These are phyloP conservation scores for Ormyrus rosae DNA, from an alignment of 2,888 invertebrate species.

Conservation along the genomic window DNA sequence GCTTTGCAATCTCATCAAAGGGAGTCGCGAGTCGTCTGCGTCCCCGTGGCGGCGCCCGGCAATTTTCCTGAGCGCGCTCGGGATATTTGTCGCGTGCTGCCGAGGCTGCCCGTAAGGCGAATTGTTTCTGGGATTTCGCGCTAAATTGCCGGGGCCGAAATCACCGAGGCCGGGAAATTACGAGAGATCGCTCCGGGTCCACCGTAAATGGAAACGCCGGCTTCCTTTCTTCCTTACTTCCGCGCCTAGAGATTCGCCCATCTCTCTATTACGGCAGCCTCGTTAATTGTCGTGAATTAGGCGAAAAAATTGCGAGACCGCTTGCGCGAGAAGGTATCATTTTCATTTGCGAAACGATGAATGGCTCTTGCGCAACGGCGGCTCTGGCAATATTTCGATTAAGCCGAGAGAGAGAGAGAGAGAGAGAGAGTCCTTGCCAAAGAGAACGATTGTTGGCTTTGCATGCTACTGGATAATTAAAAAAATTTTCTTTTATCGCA, in stretches of 20 bases:
- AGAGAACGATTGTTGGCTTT: neutral
- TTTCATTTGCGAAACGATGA: constrained; percentile 47
- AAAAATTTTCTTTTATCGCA: constrained; percentile 20
- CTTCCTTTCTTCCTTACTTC: neutral
- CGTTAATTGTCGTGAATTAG: constrained; percentile 31
- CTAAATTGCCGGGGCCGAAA: constrained; percentile 64
- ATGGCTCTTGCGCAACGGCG: constrained; percentile 6
- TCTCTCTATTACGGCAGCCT: neutral
- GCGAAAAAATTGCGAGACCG: constrained; percentile 16
- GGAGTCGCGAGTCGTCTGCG: constrained; percentile 53
- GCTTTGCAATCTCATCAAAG: constrained; percentile 71
- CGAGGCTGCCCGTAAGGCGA: constrained; percentile 66
- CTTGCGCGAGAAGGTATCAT: constrained; percentile 35
- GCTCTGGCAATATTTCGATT: constrained; percentile 26
- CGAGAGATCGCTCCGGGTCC: constrained; percentile 52
- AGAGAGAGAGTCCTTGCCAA: neutral
- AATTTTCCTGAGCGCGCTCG: constrained; percentile 68
- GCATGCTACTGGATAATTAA: constrained; percentile 32
- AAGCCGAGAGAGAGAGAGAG: neutral
- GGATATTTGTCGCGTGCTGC: constrained; percentile 67
- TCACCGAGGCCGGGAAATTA: constrained; percentile 59
- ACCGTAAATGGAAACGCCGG: constrained; percentile 60
- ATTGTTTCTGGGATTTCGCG: constrained; percentile 70
- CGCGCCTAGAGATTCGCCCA: no score
- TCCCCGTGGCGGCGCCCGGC: constrained; percentile 54